Percentiles rank a stretch among this genome's conserved stretches.
Conservation (phyloP, 1,140 invertebrate genomes). For the Halictus rubicundus region DNA sequence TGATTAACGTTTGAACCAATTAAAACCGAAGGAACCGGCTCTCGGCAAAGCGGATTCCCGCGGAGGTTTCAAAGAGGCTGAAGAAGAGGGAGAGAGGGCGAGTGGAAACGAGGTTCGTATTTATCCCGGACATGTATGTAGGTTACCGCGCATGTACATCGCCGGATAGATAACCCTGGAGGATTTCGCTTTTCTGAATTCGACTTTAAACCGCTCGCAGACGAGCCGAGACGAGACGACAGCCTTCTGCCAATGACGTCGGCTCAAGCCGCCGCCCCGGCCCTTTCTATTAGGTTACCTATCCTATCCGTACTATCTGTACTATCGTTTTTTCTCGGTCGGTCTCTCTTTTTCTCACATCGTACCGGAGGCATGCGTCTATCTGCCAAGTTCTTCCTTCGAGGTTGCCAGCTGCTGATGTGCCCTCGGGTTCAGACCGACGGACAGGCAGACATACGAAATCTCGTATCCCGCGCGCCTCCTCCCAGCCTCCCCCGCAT, state of each 20-base stretch:
- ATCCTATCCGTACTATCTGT: slow-evolving; percentile 73
- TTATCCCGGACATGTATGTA: slow-evolving; percentile 49
- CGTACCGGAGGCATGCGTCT: slow-evolving; percentile 52
- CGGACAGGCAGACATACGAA: slow-evolving; percentile 61
- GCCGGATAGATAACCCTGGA: slow-evolving; percentile 50
- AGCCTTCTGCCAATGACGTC: slow-evolving; percentile 78
- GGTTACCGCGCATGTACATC: slow-evolving; percentile 52
- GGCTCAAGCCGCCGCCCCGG: slow-evolving; percentile 66
- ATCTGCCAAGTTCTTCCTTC: slow-evolving; percentile 59
- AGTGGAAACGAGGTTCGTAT: slow-evolving; percentile 30
- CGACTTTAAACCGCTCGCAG: slow-evolving; percentile 74
- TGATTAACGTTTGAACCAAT: too few species aligned
- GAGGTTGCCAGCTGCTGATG: slow-evolving; percentile 70
- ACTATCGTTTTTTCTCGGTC: slow-evolving; percentile 50
- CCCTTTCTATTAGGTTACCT: slow-evolving; percentile 77
- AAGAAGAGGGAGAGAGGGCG: slow-evolving; percentile 16
- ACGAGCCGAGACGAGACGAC: slow-evolving; percentile 66
- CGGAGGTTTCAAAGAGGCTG: neutral
- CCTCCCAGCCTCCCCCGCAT: neutral
- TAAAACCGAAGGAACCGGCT: neutral
- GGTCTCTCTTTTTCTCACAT: slow-evolving; percentile 38
- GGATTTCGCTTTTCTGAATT: slow-evolving; percentile 74
- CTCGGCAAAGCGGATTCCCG: slow-evolving; percentile 7
- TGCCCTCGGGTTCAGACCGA: slow-evolving; percentile 67
- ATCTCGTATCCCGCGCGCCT: slow-evolving; percentile 56